Evolutionary conservation across 2,888 invertebrate genomes (phyloP).

Genomic region (Myopa testacea): DNA sequence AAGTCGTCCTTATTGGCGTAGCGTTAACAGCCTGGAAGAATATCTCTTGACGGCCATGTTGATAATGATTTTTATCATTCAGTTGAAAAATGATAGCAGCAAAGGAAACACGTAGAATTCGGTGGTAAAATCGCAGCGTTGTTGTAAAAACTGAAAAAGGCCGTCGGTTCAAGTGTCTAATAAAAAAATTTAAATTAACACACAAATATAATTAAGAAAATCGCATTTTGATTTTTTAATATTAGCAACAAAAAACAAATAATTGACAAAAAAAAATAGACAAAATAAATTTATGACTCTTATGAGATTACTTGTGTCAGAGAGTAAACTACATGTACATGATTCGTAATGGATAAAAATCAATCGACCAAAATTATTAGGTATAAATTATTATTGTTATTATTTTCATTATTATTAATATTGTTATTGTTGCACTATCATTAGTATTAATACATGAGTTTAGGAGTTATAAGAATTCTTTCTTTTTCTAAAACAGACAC

Average conservation of each 20-base stretch:
- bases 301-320: no score
- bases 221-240: not conserved
- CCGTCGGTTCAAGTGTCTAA: slow-evolving; percentile 15
- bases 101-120: slow-evolving; percentile 52
- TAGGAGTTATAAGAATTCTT: no score
- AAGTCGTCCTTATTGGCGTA: slow-evolving; percentile 39
- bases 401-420: no score
- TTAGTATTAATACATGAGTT: no score
- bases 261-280: not conserved
- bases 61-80: slow-evolving; percentile 45
- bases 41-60: slow-evolving; percentile 29
- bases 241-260: not conserved
- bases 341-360: no score
- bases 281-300: no score
- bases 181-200: not conserved
- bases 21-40: slow-evolving; percentile 30
- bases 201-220: slow-evolving; percentile 7
- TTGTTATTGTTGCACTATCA: no score
- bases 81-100: slow-evolving; percentile 58
- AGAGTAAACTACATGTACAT: no score
- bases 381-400: no score
- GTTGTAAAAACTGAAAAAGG: slow-evolving; percentile 9
- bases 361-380: no score
- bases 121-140: slow-evolving; percentile 34
- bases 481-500: no score